These are phyloP conservation scores for Alexandromys fortis DNA, from an alignment of 2,113 vertebrate species.

Conservation along the genomic window DNA sequence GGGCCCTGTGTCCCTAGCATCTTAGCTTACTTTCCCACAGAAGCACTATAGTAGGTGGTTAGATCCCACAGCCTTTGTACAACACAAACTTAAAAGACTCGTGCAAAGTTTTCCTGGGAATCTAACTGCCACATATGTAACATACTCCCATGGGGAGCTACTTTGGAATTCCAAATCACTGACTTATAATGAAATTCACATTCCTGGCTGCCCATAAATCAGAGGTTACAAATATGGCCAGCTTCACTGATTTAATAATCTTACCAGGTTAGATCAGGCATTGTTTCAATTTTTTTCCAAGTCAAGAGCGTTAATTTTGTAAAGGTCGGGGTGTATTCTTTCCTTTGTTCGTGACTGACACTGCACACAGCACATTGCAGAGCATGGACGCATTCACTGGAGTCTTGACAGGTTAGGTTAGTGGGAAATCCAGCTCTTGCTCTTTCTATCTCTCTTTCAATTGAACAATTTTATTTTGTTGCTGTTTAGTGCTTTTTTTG, in stretches of 20 bases:
- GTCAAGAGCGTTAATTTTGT: background rate
- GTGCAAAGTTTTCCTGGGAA: slow-evolving; percentile 42
- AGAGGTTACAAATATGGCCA: background rate
- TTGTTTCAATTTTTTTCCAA: background rate
- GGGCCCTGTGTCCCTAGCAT: background rate
- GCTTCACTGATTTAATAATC: slow-evolving; percentile 39
- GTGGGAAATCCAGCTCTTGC: background rate
- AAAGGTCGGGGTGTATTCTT: background rate
- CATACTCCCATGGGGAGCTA: slow-evolving; percentile 37
- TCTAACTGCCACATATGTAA: background rate
- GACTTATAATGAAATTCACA: slow-evolving; percentile 46
- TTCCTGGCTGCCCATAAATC: slow-evolving; percentile 36
- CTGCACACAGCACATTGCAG: background rate
- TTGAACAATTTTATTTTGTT: background rate
- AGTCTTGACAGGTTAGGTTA: background rate
- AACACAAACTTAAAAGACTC: slow-evolving; percentile 33
- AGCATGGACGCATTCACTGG: background rate
- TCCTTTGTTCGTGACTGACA: slow-evolving; percentile 6
- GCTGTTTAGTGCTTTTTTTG: background rate
- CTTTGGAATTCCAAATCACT: slow-evolving; percentile 54
- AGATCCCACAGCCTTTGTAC: slow-evolving; percentile 42
- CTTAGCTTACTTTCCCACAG: slow-evolving; percentile 60
- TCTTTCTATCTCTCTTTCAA: background rate
- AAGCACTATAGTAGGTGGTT: slow-evolving; percentile 32
- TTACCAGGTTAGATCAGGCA: slow-evolving; percentile 9